These are phyloP conservation scores for Drosophila burlai DNA, from an alignment of 1,140 invertebrate genomes.

Conservation along the genomic window DNA sequence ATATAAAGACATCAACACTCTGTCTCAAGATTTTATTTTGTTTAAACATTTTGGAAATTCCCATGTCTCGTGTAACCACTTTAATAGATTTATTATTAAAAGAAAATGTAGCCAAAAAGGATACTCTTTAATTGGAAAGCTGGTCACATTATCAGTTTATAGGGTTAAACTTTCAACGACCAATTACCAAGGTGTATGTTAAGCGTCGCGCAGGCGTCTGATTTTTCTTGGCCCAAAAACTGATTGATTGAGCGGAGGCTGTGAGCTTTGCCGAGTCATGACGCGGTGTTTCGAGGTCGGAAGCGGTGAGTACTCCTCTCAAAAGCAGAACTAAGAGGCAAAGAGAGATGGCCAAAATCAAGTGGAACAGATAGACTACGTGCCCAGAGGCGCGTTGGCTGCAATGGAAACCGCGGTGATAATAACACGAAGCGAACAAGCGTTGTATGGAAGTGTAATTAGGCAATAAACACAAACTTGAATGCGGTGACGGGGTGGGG, in stretches of 20 bases:
- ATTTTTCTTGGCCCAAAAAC: slow-evolving; percentile 27
- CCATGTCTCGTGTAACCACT: no score
- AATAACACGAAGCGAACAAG: slow-evolving; percentile 30
- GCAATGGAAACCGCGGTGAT: slow-evolving; percentile 50
- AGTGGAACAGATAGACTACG: slow-evolving; percentile 59
- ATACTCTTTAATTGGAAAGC: background rate
- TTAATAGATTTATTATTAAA: background rate
- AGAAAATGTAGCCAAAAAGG: no score
- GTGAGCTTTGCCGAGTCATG: slow-evolving; percentile 51
- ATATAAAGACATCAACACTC: background rate
- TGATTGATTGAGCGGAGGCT: slow-evolving; percentile 31
- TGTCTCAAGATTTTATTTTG: background rate
- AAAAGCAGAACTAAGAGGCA: slow-evolving; percentile 37
- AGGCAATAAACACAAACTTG: slow-evolving; percentile 55
- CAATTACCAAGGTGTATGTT: slow-evolving; percentile 3
- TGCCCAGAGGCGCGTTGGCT: slow-evolving; percentile 63
- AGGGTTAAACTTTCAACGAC: background rate
- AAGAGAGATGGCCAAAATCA: slow-evolving; percentile 57
- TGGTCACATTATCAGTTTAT: slow-evolving; percentile 1
- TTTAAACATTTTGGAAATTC: background rate
- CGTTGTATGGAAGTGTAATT: slow-evolving; percentile 57
- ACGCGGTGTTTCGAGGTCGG: slow-evolving; percentile 33
- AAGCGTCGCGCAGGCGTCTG: slow-evolving; percentile 43
- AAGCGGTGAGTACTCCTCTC: slow-evolving; percentile 31
- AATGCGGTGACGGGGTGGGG: background rate